Evolutionary conservation across 2,113 vertebrate species (phyloP).

Genomic region (Hassar affinis): DNA sequence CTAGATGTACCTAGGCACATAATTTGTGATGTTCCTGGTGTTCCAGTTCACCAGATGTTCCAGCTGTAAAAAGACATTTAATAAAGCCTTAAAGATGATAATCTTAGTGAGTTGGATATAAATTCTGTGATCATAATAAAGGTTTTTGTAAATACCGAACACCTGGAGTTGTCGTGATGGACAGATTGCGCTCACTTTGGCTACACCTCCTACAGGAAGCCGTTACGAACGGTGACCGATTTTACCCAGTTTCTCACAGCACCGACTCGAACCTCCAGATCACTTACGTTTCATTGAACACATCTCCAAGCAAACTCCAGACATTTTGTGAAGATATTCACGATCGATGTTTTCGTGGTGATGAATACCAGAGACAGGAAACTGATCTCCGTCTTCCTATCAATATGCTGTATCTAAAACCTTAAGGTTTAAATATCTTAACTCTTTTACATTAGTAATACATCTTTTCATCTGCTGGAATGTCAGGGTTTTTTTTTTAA

Average conservation of each 20-base stretch:
- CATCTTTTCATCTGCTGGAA: background rate
- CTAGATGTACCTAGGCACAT: background rate
- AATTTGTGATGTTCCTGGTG: background rate
- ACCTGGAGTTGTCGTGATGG: conserved; percentile 9
- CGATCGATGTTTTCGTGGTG: background rate
- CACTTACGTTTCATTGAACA: background rate
- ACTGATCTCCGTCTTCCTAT: background rate
- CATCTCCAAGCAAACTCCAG: background rate
- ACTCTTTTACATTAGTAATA: background rate
- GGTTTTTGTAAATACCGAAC: conserved; percentile 8
- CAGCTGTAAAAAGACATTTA: background rate
- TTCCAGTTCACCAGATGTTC: background rate
- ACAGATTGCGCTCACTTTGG: background rate
- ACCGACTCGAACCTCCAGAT: background rate
- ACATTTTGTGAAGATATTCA: background rate
- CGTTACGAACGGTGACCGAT: background rate
- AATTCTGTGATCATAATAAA: conserved; percentile 15
- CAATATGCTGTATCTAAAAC: background rate
- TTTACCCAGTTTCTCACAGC: background rate
- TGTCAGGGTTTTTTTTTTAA: background rate
- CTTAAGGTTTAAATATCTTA: background rate
- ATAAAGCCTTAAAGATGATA: background rate
- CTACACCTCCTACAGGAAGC: background rate
- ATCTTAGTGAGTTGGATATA: background rate
- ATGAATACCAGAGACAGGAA: background rate